phyloP scores from a whole-genome alignment of 2,113 vertebrate species.

The Perccottus glenii region DNA sequence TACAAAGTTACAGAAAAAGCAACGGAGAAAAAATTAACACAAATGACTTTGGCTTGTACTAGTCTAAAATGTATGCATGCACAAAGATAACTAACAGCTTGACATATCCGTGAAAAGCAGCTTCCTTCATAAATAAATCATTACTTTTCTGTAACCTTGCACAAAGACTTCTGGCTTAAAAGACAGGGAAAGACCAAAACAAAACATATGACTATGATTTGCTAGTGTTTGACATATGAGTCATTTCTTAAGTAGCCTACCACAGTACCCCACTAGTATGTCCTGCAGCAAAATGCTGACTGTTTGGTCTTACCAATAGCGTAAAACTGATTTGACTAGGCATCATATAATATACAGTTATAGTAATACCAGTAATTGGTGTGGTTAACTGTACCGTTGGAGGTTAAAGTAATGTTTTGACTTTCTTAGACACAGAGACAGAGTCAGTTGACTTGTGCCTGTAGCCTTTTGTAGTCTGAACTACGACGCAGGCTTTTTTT shows the following conservation, averaged over 20 bases:
- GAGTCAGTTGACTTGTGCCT: constrained; percentile 28
- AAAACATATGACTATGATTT: background rate
- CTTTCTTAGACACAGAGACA: constrained; percentile 9
- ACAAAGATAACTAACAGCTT: too few species aligned
- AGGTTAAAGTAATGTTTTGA: constrained; percentile 54
- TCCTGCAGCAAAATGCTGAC: constrained; percentile 9
- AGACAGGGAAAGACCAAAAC: background rate
- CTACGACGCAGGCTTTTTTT: constrained; percentile 54
- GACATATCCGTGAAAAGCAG: background rate
- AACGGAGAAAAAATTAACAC: too few species aligned
- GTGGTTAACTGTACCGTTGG: constrained; percentile 29
- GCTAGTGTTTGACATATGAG: constrained; percentile 6
- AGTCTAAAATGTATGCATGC: too few species aligned
- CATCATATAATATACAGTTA: constrained; percentile 28
- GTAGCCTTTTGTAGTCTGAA: constrained; percentile 37
- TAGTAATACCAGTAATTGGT: constrained; percentile 45
- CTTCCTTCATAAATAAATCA: background rate
- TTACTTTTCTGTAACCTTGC: constrained; percentile 4
- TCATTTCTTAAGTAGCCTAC: constrained; percentile 6
- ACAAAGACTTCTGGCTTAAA: background rate
- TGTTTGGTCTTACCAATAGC: constrained; percentile 17
- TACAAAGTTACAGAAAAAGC: too few species aligned
- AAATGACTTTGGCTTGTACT: too few species aligned
- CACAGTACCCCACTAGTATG: constrained; percentile 19
- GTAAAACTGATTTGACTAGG: constrained; percentile 10